These are phyloP conservation scores for Pissodes strobi DNA, from an alignment of 1,140 invertebrate species.

Conservation along the genomic window DNA sequence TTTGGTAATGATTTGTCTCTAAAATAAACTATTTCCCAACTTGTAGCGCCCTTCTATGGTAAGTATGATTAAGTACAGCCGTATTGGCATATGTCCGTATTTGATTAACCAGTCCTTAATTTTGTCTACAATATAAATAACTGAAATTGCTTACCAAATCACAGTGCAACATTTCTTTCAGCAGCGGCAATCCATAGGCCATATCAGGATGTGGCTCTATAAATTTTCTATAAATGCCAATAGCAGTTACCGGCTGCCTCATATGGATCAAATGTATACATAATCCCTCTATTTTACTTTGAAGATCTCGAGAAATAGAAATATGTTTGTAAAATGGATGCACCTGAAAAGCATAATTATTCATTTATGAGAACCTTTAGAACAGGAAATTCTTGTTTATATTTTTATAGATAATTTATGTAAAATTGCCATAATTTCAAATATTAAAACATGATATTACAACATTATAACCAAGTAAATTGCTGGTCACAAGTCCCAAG, in stretches of 20 bases:
- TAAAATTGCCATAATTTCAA: no score
- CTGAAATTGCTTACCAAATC: conserved; percentile 33
- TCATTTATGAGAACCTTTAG: background rate
- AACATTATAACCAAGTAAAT: no score
- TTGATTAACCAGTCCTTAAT: background rate
- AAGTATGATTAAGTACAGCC: no score
- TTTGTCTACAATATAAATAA: background rate
- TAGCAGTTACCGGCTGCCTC: conserved; percentile 36
- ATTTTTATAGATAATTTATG: no score
- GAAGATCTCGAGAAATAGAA: conserved; percentile 24
- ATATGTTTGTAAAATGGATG: conserved; percentile 22
- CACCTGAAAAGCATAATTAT: conserved; percentile 15
- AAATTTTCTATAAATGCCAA: conserved; percentile 40
- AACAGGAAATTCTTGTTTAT: no score
- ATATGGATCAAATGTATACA: conserved; percentile 46
- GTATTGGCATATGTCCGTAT: no score
- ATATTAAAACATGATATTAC: no score
- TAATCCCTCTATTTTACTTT: conserved; percentile 37
- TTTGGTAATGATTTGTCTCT: no score
- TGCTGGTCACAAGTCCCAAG: no score
- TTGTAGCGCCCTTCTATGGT: no score
- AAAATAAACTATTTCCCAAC: no score
- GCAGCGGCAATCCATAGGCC: conserved; percentile 33
- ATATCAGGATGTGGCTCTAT: conserved; percentile 20
- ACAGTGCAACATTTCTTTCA: conserved; percentile 45